Base-by-base conservation (phyloP, 2,113 vertebrate genomes). In the Haplotaxodon microlepis region DNA sequence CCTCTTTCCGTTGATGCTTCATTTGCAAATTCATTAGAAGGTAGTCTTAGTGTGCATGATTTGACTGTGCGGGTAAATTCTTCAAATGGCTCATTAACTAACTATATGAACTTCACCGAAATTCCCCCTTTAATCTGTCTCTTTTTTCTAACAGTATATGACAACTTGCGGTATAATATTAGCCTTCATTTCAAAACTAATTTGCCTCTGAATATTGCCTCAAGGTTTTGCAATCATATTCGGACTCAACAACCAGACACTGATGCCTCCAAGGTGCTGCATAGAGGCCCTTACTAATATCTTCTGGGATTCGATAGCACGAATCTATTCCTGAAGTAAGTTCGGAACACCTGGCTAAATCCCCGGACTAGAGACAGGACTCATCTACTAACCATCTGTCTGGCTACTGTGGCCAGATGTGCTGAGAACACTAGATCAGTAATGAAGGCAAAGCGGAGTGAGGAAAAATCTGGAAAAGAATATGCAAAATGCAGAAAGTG, bases 311-410 rank as follows among this genome's bases (percentile, higher is more conserved):
- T 59, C 81, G 24, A 85, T 85, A 9, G 9, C 27, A 88, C 36
- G 9, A 56, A 27, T 84, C 80, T 81, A 85, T 90, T 91, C 38
- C 56, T 89, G 66, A 90, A 83, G 29, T 89, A 88, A 86, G 82
- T 42, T 63, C 6, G 21, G 84, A 92, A 83, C 91, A 93, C 85
- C 90, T 94, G 87, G 81, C 69, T 54, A 47, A 51, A 61, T 92
- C 89, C 80, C 87, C 12, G 51, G 90, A 84, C 84, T 88, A 45
- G 80, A 87, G 88, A 84, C 81, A 84, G 82, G 85, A 59, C 87
- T 93, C 91, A 88, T 94, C 89, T 94, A 86, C 84, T 84, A 47
- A 84, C 92, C 92, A 91, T 95, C 92, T 95, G 92, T 87, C 81
- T 81, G 54, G 47, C 84, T 84, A 53, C 29, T 21, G 50, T 83